Percentiles rank a stretch among this genome's conserved stretches.
These are phyloP conservation scores for Pantherophis guttatus DNA, from an alignment of 2,113 vertebrate species.

Conservation along the genomic window DNA sequence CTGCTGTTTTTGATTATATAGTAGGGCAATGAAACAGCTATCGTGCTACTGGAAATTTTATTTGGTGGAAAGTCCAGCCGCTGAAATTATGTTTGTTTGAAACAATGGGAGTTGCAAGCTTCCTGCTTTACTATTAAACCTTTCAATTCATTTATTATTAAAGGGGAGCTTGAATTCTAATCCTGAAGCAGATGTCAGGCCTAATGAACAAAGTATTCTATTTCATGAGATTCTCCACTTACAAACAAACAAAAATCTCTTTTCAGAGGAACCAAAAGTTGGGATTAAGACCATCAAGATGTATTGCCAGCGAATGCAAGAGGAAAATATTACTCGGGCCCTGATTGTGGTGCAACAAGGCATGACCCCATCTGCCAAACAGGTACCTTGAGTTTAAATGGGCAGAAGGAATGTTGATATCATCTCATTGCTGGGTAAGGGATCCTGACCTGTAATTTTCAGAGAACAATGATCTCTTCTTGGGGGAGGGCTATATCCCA, in stretches of 20 bases:
- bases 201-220: not conserved
- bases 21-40: not conserved
- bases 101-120: not conserved
- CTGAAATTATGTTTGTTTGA: not conserved
- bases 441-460: not conserved
- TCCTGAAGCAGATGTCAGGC: not conserved
- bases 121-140: not conserved
- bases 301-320: constrained; percentile 98
- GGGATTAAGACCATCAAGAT: constrained; percentile 99
- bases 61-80: not conserved
- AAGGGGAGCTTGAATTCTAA: not conserved
- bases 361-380: constrained; percentile 97
- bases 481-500: not conserved
- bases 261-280: constrained; percentile 92
- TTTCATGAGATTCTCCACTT: accelerated
- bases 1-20: not conserved
- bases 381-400: constrained; percentile 67
- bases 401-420: accelerated
- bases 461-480: not conserved
- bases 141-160: not conserved
- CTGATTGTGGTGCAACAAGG: constrained; percentile 97
- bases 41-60: not conserved
- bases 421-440: not conserved
- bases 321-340: constrained; percentile 95
- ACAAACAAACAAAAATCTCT: not conserved